These are phyloP conservation scores for Drosophila rellima DNA, from an alignment of 2,888 invertebrate genomes.

Conservation along the genomic window DNA sequence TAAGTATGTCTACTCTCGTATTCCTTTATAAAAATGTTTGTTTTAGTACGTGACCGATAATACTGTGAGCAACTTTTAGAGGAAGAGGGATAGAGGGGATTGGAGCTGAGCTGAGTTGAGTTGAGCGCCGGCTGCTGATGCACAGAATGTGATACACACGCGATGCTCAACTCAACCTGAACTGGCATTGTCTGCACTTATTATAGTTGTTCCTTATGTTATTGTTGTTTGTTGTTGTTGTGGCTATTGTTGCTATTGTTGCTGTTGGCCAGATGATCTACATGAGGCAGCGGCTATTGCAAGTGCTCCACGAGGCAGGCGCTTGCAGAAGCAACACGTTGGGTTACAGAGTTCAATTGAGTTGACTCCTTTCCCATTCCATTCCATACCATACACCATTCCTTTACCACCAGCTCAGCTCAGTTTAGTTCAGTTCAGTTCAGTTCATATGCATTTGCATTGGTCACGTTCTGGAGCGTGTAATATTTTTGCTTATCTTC, in stretches of 20 bases:
- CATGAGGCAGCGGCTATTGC: constrained; percentile 63
- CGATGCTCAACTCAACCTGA: constrained; percentile 46
- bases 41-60: constrained; percentile 85
- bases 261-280: constrained; percentile 70
- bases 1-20: constrained; percentile 22
- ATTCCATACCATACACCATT: not conserved
- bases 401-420: constrained; percentile 9
- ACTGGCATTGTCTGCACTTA: constrained; percentile 60
- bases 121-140: constrained; percentile 69
- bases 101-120: not conserved
- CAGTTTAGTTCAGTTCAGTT: constrained; percentile 17
- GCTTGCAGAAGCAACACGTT: constrained; percentile 77
- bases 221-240: constrained; percentile 16
- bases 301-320: constrained; percentile 53
- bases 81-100: not conserved
- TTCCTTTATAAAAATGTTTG: constrained; percentile 84
- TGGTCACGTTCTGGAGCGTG: constrained; percentile 80
- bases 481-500: constrained; percentile 77
- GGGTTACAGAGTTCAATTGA: constrained; percentile 79
- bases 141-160: constrained; percentile 77
- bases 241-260: constrained; percentile 30
- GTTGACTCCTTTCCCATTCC: constrained; percentile 67
- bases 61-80: not conserved
- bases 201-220: constrained; percentile 42
- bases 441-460: constrained; percentile 79